Evolutionary conservation across 2,888 invertebrate species (phyloP), one percentile per base, ranked within the genome.

Genomic region (Drosophila atripex): DNA sequence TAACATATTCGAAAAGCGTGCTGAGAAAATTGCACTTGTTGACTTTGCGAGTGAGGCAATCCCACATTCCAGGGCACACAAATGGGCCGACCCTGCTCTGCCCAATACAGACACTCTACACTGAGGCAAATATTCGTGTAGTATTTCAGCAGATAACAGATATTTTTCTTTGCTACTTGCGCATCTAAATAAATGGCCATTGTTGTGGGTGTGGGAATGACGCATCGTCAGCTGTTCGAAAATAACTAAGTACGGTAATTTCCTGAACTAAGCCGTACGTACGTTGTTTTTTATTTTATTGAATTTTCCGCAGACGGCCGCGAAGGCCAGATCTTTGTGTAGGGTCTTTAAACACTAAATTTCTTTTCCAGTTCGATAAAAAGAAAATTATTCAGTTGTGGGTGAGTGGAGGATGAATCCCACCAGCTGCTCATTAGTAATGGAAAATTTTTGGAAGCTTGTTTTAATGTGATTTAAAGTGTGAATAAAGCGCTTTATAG

Each of bases 191-290:
- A 5, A 21, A 21, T 78, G 65, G 45, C 55, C 63, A 51, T 65
- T 70, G 43, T 57, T 70, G 38, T 41, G 38, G 39, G 50, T 56
- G 23, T 66, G 43, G 74, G 86, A 80, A 88, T 85, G 84, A 85
- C 84, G 84, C 84, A 85, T 85, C 86, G 74, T 88, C 84, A 85
- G 84, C 84, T 85, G 84, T 88, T 85, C 55, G 35, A 70, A 71
- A 46, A 56, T 46, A 41, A 41, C 41, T 18, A 39, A 51, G 65
- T 73, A 73, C 80, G 63, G 88, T 74, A 74, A 74, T 86, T 83
- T 88, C 70, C 78, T 71, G 69, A 64, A 66, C 64, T 38, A 14
- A 53, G 11, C 25, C 46, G 55, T 66, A 71, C 21, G 21, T 23
- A 4, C 69, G 70, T 79, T 82, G 74, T 88, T 80, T 86, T 73